Percentiles rank a stretch among this genome's conserved stretches.
phyloP scores from a whole-genome alignment of 2,888 invertebrate species.

The Eumacrocentrus americanus region DNA sequence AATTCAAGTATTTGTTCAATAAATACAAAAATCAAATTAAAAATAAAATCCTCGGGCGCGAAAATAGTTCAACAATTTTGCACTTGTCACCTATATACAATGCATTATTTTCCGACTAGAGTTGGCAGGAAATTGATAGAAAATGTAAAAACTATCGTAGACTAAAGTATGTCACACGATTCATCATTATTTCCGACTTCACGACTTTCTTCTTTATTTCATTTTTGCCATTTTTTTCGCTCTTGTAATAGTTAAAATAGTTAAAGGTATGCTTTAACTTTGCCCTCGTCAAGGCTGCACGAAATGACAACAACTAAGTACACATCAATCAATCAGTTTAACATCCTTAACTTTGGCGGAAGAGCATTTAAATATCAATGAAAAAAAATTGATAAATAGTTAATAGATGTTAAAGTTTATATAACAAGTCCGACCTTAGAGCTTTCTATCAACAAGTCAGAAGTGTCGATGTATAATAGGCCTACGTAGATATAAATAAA shows the following conservation, averaged over 20 bases:
- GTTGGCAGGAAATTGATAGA: conserved; percentile 35
- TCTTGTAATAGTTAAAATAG: too few relatives aligned
- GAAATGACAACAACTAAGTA: too few relatives aligned
- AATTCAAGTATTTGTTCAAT: conserved; percentile 29
- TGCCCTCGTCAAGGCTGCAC: too few relatives aligned
- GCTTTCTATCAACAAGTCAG: background rate
- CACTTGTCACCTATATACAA: conserved; percentile 35
- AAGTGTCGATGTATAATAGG: too few relatives aligned
- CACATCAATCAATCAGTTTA: too few relatives aligned
- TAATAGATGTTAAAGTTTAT: background rate
- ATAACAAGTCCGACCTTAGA: too few relatives aligned
- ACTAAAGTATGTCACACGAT: conserved; percentile 15
- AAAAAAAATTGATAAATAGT: background rate
- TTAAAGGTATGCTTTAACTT: too few relatives aligned
- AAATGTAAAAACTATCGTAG: conserved; percentile 34
- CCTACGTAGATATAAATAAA: background rate
- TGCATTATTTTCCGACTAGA: conserved; percentile 35
- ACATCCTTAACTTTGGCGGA: too few relatives aligned
- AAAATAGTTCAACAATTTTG: conserved; percentile 12
- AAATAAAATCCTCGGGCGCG: background rate
- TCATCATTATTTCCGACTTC: too few relatives aligned
- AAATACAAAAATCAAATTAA: conserved; percentile 31
- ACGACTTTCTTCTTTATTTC: too few relatives aligned
- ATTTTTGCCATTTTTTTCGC: too few relatives aligned
- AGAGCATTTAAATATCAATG: too few relatives aligned